Evolutionary conservation across 92 coral and sea anemone species (phyloP).

Genomic region (Bergia sp.): DNA sequence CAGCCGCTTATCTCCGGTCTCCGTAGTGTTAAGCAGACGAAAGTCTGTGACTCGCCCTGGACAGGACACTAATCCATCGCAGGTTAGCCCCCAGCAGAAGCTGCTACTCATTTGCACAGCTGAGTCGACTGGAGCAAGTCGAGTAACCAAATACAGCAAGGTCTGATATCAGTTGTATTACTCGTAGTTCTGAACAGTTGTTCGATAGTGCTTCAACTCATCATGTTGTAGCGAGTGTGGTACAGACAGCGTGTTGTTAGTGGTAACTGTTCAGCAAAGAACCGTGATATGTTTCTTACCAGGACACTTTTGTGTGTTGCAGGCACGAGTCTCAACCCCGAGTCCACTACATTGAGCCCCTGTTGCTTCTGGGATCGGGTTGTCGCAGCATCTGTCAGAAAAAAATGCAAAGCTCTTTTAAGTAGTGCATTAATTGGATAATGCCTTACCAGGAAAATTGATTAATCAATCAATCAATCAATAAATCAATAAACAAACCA

Average conservation of each 20-base stretch:
- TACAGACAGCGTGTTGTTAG: not conserved
- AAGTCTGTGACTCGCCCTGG: too few relatives aligned
- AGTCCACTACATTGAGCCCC: conserved; percentile 18
- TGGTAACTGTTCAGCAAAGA: not conserved
- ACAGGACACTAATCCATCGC: too few relatives aligned
- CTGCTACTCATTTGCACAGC: too few relatives aligned
- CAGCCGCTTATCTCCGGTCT: too few relatives aligned
- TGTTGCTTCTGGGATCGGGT: conserved; percentile 17
- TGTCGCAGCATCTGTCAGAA: conserved; percentile 32
- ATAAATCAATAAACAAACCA: not conserved
- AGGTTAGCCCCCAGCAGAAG: too few relatives aligned
- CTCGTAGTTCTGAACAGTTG: too few relatives aligned
- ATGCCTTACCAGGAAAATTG: not conserved
- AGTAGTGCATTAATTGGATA: not conserved
- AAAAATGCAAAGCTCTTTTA: not conserved
- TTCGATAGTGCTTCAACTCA: too few relatives aligned
- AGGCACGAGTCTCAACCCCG: conserved; percentile 40
- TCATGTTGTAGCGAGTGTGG: too few relatives aligned
- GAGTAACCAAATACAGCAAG: too few relatives aligned
- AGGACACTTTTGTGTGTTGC: conserved; percentile 40
- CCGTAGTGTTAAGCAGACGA: too few relatives aligned
- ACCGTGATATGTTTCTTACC: not conserved
- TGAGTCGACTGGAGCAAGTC: too few relatives aligned
- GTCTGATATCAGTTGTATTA: too few relatives aligned
- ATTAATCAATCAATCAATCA: not conserved